phyloP scores from a whole-genome alignment of 2,113 vertebrate genomes.

The Thryonomys swinderianus region DNA sequence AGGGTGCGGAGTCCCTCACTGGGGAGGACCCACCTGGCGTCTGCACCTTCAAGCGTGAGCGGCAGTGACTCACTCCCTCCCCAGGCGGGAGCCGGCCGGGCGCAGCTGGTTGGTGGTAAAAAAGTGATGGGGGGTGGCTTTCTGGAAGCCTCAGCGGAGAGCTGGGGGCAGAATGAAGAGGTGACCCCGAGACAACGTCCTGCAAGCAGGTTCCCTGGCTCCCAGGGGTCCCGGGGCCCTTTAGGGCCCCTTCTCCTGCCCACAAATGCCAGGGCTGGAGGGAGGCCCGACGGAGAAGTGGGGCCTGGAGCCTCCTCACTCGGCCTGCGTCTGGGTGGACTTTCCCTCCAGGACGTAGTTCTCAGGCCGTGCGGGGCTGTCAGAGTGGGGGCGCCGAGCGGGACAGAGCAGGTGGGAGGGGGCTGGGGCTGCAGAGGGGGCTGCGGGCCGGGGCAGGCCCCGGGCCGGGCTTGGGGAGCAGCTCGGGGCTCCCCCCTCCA shows the following conservation, averaged over 20 bases:
- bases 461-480: background rate
- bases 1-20: background rate
- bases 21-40: background rate
- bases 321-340: background rate
- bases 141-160: background rate
- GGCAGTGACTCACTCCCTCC: fast-evolving
- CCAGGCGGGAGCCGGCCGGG: background rate
- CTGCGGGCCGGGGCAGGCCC: background rate
- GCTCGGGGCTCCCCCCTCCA: background rate
- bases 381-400: background rate
- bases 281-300: background rate
- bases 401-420: background rate
- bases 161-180: background rate
- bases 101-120: background rate
- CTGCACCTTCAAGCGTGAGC: background rate
- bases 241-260: background rate
- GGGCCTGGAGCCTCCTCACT: background rate
- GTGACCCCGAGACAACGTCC: no score
- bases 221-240: background rate
- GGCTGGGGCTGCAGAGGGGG: background rate
- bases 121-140: background rate
- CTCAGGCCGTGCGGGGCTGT: background rate
- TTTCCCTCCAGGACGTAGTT: background rate
- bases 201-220: no score
- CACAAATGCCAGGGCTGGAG: background rate